phyloP scores from a whole-genome alignment of 2,888 invertebrate genomes.

The Chorisops tibialis region DNA sequence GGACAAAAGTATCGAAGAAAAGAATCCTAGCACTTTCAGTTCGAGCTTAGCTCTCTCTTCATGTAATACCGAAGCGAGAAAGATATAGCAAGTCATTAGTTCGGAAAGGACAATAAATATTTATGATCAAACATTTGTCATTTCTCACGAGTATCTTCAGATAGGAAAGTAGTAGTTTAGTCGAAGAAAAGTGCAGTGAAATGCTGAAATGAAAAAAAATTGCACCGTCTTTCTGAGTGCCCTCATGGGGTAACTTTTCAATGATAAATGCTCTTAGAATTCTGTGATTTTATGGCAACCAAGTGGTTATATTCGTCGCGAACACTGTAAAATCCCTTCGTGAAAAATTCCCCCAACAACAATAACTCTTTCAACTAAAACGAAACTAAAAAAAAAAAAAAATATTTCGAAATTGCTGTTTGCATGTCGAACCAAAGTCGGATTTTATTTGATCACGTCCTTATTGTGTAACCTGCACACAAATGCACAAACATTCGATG shows the following conservation, averaged over 20 bases:
- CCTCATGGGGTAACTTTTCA: not conserved
- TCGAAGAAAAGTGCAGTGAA: slow-evolving; percentile 1
- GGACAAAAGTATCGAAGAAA: no score
- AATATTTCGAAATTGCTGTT: slow-evolving; percentile 1
- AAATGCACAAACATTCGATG: slow-evolving; percentile 26
- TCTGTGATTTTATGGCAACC: slow-evolving; percentile 2
- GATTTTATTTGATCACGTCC: slow-evolving; percentile 26
- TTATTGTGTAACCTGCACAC: slow-evolving; percentile 25
- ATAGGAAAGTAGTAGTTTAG: no score
- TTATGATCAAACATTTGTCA: slow-evolving; percentile 2
- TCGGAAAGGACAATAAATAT: slow-evolving; percentile 10
- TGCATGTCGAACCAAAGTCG: slow-evolving; percentile 17
- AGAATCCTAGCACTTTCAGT: no score
- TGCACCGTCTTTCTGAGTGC: not conserved
- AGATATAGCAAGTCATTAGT: no score
- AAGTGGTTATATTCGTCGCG: not conserved
- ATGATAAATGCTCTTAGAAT: slow-evolving; percentile 17
- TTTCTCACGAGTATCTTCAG: not conserved
- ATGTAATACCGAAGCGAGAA: no score
- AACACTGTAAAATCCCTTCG: not conserved
- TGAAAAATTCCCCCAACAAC: not conserved
- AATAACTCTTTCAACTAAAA: not conserved
- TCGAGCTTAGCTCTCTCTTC: no score
- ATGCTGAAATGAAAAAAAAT: slow-evolving; percentile 3
- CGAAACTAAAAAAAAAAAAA: not conserved